Evolutionary conservation across 2,113 vertebrate genomes (phyloP).

Genomic region (Brachypodius melanocephalos): DNA sequence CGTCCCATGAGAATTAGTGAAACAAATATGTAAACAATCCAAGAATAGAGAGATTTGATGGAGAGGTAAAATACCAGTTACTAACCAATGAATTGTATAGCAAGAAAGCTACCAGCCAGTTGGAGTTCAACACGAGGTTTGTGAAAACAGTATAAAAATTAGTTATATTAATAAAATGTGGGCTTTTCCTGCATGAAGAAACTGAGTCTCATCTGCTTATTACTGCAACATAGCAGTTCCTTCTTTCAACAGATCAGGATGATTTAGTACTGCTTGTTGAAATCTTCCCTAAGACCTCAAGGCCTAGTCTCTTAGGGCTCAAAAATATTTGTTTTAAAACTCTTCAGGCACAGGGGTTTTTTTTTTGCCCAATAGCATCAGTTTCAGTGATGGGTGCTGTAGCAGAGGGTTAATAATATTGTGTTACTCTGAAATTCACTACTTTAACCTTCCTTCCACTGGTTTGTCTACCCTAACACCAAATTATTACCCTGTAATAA

Average conservation of each 20-base stretch:
- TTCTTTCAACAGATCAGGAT: not conserved
- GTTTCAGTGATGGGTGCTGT: not conserved
- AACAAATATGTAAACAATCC: not conserved
- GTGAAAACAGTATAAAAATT: not conserved
- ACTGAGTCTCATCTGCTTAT: not conserved
- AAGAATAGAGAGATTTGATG: not conserved
- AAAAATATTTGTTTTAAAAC: not conserved
- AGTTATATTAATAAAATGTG: not conserved
- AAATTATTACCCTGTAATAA: slow-evolving; percentile 35
- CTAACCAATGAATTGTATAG: not conserved
- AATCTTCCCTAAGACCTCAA: not conserved
- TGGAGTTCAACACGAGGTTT: not conserved
- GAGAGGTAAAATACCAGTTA: not conserved
- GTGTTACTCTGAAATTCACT: not conserved
- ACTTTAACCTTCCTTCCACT: slow-evolving; percentile 9
- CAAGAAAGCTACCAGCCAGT: not conserved
- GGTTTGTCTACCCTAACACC: slow-evolving; percentile 19
- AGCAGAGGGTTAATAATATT: not conserved
- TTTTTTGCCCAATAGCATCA: not conserved
- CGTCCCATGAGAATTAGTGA: not conserved
- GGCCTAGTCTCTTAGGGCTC: not conserved
- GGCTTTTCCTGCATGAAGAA: not conserved
- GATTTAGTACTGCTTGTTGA: not conserved
- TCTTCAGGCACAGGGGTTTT: not conserved
- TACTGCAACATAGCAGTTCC: not conserved